Conservation (phyloP, 2,113 vertebrate genomes). For the Cyanocitta stelleri region DNA sequence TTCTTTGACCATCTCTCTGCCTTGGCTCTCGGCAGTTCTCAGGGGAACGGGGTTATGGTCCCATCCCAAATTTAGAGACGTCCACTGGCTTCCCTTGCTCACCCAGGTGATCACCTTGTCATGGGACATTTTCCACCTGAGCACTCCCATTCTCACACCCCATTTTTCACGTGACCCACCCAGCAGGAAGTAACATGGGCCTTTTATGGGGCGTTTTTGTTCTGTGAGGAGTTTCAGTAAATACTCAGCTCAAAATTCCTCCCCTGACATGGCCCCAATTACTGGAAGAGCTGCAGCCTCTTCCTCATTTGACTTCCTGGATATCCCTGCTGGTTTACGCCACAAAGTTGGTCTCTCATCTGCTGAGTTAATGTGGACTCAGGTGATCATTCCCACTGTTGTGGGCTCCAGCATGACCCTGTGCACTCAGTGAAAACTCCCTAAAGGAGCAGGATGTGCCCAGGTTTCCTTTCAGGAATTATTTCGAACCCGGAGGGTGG, state of each 20-base stretch:
- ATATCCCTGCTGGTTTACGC: neutral
- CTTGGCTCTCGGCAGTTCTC: neutral
- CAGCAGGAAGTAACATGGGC: neutral
- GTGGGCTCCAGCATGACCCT: rapidly evolving
- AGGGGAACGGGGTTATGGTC: neutral
- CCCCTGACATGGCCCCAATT: rapidly evolving
- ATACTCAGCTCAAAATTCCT: neutral
- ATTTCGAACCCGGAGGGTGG: rapidly evolving
- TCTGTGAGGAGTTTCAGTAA: neutral
- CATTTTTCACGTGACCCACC: neutral
- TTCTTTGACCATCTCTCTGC: rapidly evolving
- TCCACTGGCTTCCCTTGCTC: neutral
- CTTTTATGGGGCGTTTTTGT: neutral
- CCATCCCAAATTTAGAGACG: neutral
- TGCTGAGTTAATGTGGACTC: rapidly evolving
- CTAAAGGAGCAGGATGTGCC: neutral
- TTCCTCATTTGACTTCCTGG: rapidly evolving
- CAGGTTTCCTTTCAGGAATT: neutral
- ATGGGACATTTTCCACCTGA: neutral
- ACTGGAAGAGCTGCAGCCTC: neutral
- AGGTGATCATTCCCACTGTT: neutral
- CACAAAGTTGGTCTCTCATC: neutral
- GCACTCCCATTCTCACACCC: neutral
- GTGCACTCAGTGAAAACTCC: neutral
- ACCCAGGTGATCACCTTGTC: rapidly evolving